Conservation (phyloP, 2,888 invertebrate genomes). For the Invenusta paracnida region DNA sequence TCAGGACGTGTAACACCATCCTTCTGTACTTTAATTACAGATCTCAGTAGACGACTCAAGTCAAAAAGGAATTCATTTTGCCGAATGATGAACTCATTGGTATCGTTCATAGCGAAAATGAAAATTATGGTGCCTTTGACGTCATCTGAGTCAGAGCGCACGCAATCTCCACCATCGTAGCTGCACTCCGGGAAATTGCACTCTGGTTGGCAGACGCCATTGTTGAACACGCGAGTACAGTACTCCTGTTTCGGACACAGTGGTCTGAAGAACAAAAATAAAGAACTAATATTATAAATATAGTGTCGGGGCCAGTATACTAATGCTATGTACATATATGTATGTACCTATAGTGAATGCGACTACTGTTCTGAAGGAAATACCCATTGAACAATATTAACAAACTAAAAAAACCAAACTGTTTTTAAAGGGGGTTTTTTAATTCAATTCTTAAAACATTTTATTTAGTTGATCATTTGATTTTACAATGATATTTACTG, state of each 20-base stretch:
- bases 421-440: too few relatives aligned
- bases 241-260: not conserved
- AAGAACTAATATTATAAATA: not conserved
- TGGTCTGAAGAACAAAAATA: not conserved
- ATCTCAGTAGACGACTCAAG: not conserved
- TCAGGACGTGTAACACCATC: not conserved
- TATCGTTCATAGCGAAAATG: not conserved
- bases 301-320: too few relatives aligned
- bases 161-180: slow-evolving; percentile 10
- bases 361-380: too few relatives aligned
- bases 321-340: too few relatives aligned
- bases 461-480: too few relatives aligned
- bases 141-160: not conserved
- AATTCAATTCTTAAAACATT: too few relatives aligned
- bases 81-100: not conserved
- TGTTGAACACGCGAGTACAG: not conserved
- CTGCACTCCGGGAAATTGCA: not conserved
- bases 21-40: not conserved
- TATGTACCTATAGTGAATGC: too few relatives aligned
- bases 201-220: slow-evolving; percentile 28
- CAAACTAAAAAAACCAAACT: too few relatives aligned
- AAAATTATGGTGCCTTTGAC: not conserved
- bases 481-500: too few relatives aligned
- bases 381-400: not conserved
- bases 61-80: not conserved